Base-by-base conservation (phyloP, 2,888 invertebrate genomes). In the Rugalucina vietnamica region DNA sequence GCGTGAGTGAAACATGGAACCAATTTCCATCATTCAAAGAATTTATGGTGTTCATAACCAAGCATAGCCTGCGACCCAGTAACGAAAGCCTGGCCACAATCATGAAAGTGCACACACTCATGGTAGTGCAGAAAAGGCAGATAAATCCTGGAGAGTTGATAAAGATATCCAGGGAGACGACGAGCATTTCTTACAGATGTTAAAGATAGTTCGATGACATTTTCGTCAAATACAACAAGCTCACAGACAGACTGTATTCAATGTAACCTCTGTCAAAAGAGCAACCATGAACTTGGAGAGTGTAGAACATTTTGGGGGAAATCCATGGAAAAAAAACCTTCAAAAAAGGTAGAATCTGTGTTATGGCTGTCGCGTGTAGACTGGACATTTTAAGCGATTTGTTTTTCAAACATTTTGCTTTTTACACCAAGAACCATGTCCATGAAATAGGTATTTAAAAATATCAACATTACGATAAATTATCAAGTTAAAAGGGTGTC, bases 1-100 rank as follows among this genome's bases (percentile, higher is more conserved):
- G 65, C n/a, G 29, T 21, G 21, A 80, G 57, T 32, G 80, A 80
- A 43, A 37, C 32, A 37, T 43, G 60, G 14, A 21, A 36, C 21
- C 60, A 21, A 24, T 88, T 73, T 70, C 87, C 86, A 14, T 37
- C 76, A 0, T 89, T 88, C 57, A 49, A 76, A 24, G 50, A 76
- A 32, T 88, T 88, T 79, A 72, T 80, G 14, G 14, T 34, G 0
- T 87, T 88, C 34, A 24, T 89, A 2, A 29, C 21, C 0, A 81
- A 83, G 14, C 84, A 89, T 88, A 36, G 87, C 85, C 1, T 87
- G 86, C 65, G 79, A 89, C 72, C 89, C 86, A 10, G 76, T 88
- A 8, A 81, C 84, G n/a, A n/a, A n/a, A n/a, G n/a, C n/a, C 10
- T 83, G 83, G 24, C 50, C 84, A 12, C 43, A 70, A 24, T 24